Evolutionary conservation across 2,113 vertebrate genomes (phyloP), one percentile per base, ranked within the genome.

Genomic region (Arenaria interpres): DNA sequence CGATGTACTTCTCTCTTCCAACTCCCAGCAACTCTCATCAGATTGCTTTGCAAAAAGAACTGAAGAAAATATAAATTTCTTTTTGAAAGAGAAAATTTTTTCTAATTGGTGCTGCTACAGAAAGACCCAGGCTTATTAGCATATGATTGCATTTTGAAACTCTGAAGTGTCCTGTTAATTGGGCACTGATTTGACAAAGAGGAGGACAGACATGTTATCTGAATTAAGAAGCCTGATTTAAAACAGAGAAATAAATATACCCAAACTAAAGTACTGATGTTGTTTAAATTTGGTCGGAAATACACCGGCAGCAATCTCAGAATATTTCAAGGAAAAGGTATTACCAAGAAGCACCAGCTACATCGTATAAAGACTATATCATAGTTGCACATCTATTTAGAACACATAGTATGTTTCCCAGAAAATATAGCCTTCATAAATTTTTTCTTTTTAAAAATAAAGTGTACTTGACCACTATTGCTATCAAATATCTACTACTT

Each of bases 161-260:
- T 46, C 91, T 95, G 63, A 81, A 95, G 74, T 78, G 59, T 41
- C 83, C 56, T 82, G 59, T 94, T 96, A 96, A 93, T 90, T 93
- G 71, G 84, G 82, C 96, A 78, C 46, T 73, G 90, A 89, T 88
- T 66, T 48, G n/a, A 94, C 77, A 72, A 89, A 92, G 63, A 77
- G 15, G 50, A 82, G 72, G 68, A 56, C 89, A 91, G 85, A 27
- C 67, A 75, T 7, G 8, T 79, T 80, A 59, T 32, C 45, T 88
- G 92, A 89, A 96, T 94, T 83, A 89, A 91, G 92, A 88, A 93
- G 60, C 51, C 48, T 69, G 17, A 39, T 74, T 85, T 88, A 46
- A 53, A 90, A 43, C 8, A 53, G 78, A 60, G 51, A 56, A 88
- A 80, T 41, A 92, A 90, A 71, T 83, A 76, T 6, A 19, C n/a